phyloP scores from a whole-genome alignment of 1,140 invertebrate species.

The Bradynema listronoti region DNA sequence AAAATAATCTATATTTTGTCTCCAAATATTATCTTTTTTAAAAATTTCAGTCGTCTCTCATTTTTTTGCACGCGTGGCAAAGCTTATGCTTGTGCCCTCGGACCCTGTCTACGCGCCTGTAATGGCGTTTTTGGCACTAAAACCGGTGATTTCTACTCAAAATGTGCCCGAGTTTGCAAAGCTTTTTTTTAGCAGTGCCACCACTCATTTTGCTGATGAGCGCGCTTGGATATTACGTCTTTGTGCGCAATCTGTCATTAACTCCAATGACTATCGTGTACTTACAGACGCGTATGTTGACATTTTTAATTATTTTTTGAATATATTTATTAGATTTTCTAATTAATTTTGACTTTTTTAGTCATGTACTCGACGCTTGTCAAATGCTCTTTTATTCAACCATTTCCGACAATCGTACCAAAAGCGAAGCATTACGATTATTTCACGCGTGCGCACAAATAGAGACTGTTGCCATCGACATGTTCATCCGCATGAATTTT shows the following conservation, averaged over 20 bases:
- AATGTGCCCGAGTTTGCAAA: constrained; percentile 51
- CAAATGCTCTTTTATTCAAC: constrained; percentile 14
- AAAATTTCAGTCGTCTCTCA: constrained; percentile 46
- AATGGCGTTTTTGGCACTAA: constrained; percentile 43
- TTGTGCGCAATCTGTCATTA: constrained; percentile 36
- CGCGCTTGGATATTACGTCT: constrained; percentile 42
- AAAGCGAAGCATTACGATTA: constrained; percentile 11
- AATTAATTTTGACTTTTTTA: constrained; percentile 3
- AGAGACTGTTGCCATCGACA: constrained; percentile 14
- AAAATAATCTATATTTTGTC: background rate
- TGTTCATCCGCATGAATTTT: constrained; percentile 20
- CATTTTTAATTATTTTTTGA: background rate
- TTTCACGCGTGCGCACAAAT: constrained; percentile 13
- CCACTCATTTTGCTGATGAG: constrained; percentile 35
- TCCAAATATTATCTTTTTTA: constrained; percentile 21
- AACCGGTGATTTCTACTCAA: constrained; percentile 39
- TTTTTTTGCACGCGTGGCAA: constrained; percentile 47
- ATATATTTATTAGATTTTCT: background rate
- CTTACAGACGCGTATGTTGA: constrained; percentile 42
- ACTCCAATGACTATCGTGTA: constrained; percentile 42
- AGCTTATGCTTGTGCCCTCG: constrained; percentile 37
- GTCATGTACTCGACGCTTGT: constrained; percentile 18
- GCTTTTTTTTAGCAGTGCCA: constrained; percentile 44
- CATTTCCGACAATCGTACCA: constrained; percentile 21
- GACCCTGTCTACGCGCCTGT: constrained; percentile 39